Evolutionary conservation across 2,113 vertebrate genomes (phyloP).

Genomic region (Amblyornis subalaris): DNA sequence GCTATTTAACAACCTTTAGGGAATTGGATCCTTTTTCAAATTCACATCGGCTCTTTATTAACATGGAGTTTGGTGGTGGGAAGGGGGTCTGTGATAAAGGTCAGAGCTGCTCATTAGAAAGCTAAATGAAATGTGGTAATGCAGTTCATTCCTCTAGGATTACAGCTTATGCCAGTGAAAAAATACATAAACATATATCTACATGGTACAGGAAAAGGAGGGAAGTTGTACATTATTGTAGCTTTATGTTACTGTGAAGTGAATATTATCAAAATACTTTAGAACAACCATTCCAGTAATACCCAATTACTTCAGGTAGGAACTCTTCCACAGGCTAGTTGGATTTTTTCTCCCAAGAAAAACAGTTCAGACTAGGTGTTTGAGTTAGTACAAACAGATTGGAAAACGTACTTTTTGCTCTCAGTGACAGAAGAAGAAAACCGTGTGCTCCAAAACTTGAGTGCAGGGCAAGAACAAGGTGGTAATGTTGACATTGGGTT

Average conservation of each 20-base stretch:
- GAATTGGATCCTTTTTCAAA: constrained; percentile 47
- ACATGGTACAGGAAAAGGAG: neutral
- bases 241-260: neutral
- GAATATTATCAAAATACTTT: neutral
- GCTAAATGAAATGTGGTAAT: constrained; percentile 41
- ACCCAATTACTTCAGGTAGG: neutral
- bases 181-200: neutral
- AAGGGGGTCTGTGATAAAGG: constrained; percentile 48
- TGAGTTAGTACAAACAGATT: neutral
- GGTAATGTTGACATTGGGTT: neutral
- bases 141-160: constrained; percentile 13
- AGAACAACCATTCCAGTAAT: neutral
- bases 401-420: neutral
- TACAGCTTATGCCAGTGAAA: constrained; percentile 13
- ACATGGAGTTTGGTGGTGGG: neutral
- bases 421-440: neutral
- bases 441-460: neutral
- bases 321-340: neutral
- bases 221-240: neutral
- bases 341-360: neutral
- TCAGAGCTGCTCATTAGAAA: constrained; percentile 67
- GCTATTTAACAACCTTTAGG: constrained; percentile 53
- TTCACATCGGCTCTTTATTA: constrained; percentile 50
- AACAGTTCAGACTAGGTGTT: neutral
- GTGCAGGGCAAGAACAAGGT: neutral